Percentiles rank a stretch among this genome's conserved stretches.
Evolutionary conservation across 2,888 invertebrate genomes (phyloP).

Genomic region (Nephrocerus scutellatus): DNA sequence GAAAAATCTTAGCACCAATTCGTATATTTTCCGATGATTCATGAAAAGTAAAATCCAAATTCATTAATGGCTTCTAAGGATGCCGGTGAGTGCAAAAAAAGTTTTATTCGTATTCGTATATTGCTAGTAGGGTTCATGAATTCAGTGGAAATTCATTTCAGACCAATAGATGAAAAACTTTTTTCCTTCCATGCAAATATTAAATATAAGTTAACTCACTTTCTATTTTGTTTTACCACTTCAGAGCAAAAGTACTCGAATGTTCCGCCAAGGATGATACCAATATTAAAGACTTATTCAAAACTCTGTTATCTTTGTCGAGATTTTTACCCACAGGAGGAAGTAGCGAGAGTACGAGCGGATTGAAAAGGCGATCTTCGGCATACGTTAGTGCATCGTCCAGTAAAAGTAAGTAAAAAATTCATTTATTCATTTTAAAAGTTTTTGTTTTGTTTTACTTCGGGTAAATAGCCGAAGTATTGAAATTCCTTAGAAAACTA

Average conservation of each 20-base stretch:
- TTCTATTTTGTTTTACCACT: constrained; percentile 26
- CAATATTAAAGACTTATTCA: constrained; percentile 73
- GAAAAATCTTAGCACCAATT: too few species aligned
- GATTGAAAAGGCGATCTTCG: constrained; percentile 65
- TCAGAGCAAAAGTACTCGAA: constrained; percentile 66
- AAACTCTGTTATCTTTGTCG: constrained; percentile 68
- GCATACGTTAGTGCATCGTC: constrained; percentile 60
- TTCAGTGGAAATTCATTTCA: too few species aligned
- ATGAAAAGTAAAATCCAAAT: too few species aligned
- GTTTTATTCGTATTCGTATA: too few species aligned
- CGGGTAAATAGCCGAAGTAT: not conserved
- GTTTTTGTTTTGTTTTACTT: not conserved
- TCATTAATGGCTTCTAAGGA: too few species aligned
- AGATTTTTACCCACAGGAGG: constrained; percentile 60
- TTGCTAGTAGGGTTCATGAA: too few species aligned
- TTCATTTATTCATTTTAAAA: not conserved
- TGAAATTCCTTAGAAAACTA: too few species aligned
- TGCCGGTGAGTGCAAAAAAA: too few species aligned
- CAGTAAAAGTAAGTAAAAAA: constrained; percentile 47
- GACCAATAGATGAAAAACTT: too few species aligned
- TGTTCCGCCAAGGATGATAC: constrained; percentile 74
- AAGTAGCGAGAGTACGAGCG: constrained; percentile 51
- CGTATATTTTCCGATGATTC: too few species aligned
- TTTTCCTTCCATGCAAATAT: too few species aligned
- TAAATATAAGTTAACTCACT: too few species aligned